Base-by-base conservation (phyloP, 2,113 vertebrate genomes). In the Oncorhynchus tshawytscha region DNA sequence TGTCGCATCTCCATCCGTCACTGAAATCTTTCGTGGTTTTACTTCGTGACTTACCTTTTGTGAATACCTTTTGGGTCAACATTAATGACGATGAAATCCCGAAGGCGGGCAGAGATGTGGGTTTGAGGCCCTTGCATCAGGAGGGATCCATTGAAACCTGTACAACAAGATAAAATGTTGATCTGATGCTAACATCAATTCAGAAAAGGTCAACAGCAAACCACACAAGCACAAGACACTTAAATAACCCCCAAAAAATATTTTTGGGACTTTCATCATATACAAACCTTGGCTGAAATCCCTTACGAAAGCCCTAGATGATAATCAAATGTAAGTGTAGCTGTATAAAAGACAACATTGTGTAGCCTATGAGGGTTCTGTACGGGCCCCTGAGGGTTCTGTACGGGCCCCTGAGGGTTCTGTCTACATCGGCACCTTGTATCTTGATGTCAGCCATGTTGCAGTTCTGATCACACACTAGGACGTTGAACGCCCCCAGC, bases 391-490 rank as follows among this genome's bases (percentile, higher is more conserved):
- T 27, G 29, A 31, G 27, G 29, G 4, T 31, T 31, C 29, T 31
- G 29, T 31, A 31, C 29, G 4, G 4, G 4, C 29, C 29, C 29
- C 29, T 27, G 29, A 39, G 25, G 34, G 39, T 39, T 39, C 39
- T 45, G 39, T 45, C 51, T 18, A 15, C 4, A 2, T 27, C 0
- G 78, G 86, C 82, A 98, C 98, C 98, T 85, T 93, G 94, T 91
- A 99, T 93, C 85, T 92, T 96, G 75, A 99, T 95, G 85, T 98
- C 94, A 25, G 96, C 96, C 86, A 96, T 97, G 77, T 88, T 89
- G 84, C 90, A 91, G 5, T 85, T 91, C 86, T 93, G 94, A 89
- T 98, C 95, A 87, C 97, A 96, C 48, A 99, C 88, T 48, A 94
- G 85, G 22, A 98, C 72, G 62, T 93, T 93, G 80, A 99, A 96